Conservation (phyloP, 2,888 invertebrate genomes). For the Orthosia incerta region DNA sequence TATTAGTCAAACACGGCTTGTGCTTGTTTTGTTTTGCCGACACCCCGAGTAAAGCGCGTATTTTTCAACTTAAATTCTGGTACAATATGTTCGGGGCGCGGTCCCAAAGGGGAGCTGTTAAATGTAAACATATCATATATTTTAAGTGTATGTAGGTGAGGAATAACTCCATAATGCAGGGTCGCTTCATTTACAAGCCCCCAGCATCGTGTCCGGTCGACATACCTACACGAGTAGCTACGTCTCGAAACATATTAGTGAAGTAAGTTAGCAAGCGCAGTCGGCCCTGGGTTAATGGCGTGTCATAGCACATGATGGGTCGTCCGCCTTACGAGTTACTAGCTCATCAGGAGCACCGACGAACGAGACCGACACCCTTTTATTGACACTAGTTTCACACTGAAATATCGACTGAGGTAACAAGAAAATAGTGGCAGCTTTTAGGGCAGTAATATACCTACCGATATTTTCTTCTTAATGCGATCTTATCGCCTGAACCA, state of each 20-base stretch:
- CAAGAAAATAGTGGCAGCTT: conserved; percentile 56
- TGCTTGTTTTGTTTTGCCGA: conserved; percentile 48
- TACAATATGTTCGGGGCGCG: conserved; percentile 21
- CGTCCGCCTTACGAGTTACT: conserved; percentile 80
- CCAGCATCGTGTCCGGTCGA: conserved; percentile 70
- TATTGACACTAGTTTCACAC: conserved; percentile 82
- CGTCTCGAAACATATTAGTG: conserved; percentile 83
- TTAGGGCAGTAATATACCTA: conserved; percentile 18
- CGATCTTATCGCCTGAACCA: conserved; percentile 33
- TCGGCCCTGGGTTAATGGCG: conserved; percentile 86
- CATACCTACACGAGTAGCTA: conserved; percentile 50
- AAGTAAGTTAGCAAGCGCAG: conserved; percentile 83
- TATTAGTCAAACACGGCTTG: conserved; percentile 58
- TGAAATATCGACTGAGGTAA: conserved; percentile 75
- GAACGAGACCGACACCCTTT: conserved; percentile 74
- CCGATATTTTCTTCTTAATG: conserved; percentile 26
- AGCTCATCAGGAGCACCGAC: conserved; percentile 81
- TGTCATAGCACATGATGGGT: conserved; percentile 88
- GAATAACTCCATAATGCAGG: conserved; percentile 59
- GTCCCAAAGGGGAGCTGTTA: conserved; percentile 37
- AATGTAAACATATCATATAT: conserved; percentile 55
- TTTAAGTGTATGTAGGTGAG: conserved; percentile 45
- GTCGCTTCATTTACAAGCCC: conserved; percentile 74
- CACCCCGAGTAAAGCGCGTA: conserved; percentile 40
- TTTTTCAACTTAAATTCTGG: conserved; percentile 43